Evolutionary conservation across 2,888 invertebrate genomes (phyloP).

Genomic region (Meandrusa payeni): DNA sequence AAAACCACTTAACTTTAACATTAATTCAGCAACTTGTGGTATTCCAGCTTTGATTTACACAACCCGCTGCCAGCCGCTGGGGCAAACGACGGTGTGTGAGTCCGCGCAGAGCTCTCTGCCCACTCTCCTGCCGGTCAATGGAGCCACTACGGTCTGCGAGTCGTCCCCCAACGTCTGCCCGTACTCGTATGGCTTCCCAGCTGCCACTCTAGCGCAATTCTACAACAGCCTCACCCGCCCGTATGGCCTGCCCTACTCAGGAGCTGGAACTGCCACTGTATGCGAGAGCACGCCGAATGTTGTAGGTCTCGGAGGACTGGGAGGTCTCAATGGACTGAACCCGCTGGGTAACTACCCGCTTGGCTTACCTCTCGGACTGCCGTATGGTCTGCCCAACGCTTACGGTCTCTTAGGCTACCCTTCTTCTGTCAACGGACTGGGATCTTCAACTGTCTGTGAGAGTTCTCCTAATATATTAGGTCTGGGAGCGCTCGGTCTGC

Average conservation of each 20-base stretch:
- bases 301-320: constrained; percentile 2
- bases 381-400: not conserved
- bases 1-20: not conserved
- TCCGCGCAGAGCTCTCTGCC: constrained; percentile 32
- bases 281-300: constrained; percentile 24
- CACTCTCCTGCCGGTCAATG: constrained; percentile 4
- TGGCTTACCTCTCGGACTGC: constrained; percentile 3
- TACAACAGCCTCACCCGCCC: constrained; percentile 24
- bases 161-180: constrained; percentile 20
- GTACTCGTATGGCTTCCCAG: constrained; percentile 8
- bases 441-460: constrained; percentile 29
- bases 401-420: constrained; percentile 5
- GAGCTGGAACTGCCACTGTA: constrained; percentile 14
- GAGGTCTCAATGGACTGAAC: constrained; percentile 5
- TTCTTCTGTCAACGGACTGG: constrained; percentile 25
- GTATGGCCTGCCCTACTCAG: constrained; percentile 18
- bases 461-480: constrained; percentile 23
- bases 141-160: constrained; percentile 33
- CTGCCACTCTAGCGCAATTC: too few relatives aligned
- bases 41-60: constrained; percentile 49
- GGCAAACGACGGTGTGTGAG: constrained; percentile 41
- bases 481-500: constrained; percentile 8
- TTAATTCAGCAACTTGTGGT: not conserved
- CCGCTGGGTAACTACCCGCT: not conserved
- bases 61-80: constrained; percentile 44